A percentile compares a stretch with the other conserved stretches of the same genome.
phyloP scores from a whole-genome alignment of 2,113 vertebrate species.

The Oryzias celebensis region DNA sequence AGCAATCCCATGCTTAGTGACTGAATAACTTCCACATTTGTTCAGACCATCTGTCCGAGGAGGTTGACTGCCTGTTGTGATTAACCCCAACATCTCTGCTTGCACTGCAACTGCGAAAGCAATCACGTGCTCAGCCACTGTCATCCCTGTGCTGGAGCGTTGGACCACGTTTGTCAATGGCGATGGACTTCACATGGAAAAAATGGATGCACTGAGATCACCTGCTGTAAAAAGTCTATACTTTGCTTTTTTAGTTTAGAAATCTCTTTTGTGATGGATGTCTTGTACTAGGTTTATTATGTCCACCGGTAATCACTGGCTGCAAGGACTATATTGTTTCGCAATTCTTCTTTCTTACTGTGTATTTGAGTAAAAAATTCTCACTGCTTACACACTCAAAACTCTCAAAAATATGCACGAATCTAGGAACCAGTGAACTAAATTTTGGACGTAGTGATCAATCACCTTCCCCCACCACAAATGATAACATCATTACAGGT shows the following conservation, averaged over 20 bases:
- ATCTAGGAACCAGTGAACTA: no score
- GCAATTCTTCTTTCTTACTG: no score
- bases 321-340: no score
- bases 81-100: conserved; percentile 1
- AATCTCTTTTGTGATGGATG: not conserved
- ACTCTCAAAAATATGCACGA: no score
- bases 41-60: conserved; percentile 1
- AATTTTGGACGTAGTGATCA: no score
- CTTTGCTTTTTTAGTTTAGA: not conserved
- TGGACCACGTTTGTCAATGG: not conserved
- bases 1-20: not conserved
- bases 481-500: no score
- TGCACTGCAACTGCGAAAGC: not conserved
- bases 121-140: not conserved
- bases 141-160: not conserved
- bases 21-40: not conserved
- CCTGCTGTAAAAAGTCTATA: not conserved
- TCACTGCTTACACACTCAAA: no score
- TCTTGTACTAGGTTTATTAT: no score
- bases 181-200: no score
- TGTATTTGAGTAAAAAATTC: no score
- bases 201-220: not conserved
- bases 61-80: not conserved
- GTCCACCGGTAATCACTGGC: no score
- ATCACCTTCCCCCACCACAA: no score